A percentile compares a stretch with the other conserved stretches of the same genome.
phyloP scores from a whole-genome alignment of 2,888 invertebrate genomes.

The Dendrolimus houi region DNA sequence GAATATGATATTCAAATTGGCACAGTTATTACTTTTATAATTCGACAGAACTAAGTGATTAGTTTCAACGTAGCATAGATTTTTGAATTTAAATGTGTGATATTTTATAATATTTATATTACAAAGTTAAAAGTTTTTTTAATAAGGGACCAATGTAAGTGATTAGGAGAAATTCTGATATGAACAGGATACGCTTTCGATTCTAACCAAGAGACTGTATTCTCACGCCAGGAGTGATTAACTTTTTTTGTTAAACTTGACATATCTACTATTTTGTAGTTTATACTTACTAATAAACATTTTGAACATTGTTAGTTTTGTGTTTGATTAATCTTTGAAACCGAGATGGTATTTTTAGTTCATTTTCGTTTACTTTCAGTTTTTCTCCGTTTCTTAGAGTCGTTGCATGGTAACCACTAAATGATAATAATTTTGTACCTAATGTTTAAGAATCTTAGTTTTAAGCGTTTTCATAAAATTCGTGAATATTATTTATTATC shows the following conservation, averaged over 20 bases:
- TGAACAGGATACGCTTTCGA: constrained; percentile 51
- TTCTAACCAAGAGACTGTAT: constrained; percentile 58
- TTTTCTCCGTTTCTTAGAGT: constrained; percentile 57
- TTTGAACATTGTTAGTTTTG: constrained; percentile 51
- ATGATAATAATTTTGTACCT: constrained; percentile 72
- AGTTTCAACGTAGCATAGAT: constrained; percentile 69
- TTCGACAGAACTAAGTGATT: constrained; percentile 70
- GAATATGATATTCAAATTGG: constrained; percentile 70
- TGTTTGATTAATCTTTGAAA: constrained; percentile 49
- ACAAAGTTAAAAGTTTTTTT: constrained; percentile 68
- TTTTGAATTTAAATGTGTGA: constrained; percentile 75
- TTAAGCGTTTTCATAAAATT: constrained; percentile 70
- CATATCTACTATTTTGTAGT: constrained; percentile 54
- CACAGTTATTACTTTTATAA: constrained; percentile 72
- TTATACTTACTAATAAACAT: constrained; percentile 54
- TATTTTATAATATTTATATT: constrained; percentile 76
- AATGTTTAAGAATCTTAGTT: constrained; percentile 64
- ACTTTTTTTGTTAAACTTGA: constrained; percentile 48
- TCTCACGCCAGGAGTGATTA: constrained; percentile 43
- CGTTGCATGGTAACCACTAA: constrained; percentile 65
- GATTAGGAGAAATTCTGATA: constrained; percentile 73
- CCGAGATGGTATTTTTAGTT: constrained; percentile 54
- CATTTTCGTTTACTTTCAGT: constrained; percentile 53
- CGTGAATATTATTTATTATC: constrained; percentile 75
- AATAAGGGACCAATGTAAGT: constrained; percentile 75